These are phyloP conservation scores for Troides oblongomaculatus DNA, from an alignment of 2,888 invertebrate species.

Conservation along the genomic window DNA sequence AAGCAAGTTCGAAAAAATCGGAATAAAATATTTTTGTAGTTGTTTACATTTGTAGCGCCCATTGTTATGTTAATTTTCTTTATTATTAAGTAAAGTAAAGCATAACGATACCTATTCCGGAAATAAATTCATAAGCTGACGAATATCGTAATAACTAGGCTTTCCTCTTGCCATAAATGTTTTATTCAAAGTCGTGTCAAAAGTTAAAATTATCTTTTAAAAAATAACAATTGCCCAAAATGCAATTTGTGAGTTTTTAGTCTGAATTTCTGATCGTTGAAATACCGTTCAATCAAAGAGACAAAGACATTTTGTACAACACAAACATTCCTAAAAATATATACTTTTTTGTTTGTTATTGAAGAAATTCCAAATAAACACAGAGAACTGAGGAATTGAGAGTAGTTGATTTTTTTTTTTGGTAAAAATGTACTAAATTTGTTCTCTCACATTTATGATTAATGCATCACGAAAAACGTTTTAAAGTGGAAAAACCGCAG, in stretches of 20 bases:
- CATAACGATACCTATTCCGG: not conserved
- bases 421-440: not conserved
- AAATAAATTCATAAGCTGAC: not conserved
- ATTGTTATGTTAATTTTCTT: conserved; percentile 47
- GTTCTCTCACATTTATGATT: not conserved
- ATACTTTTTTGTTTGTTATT: not conserved
- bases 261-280: not conserved
- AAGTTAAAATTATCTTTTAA: not conserved
- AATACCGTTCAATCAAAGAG: no score
- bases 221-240: not conserved
- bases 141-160: not conserved
- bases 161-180: not conserved
- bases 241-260: not conserved
- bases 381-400: not conserved
- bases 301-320: not conserved
- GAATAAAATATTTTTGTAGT: conserved; percentile 57
- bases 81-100: conserved; percentile 8
- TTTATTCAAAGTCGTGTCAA: not conserved
- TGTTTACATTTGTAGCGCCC: conserved; percentile 60
- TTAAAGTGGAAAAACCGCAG: not conserved
- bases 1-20: conserved; percentile 58
- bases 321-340: not conserved
- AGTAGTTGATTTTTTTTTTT: not conserved
- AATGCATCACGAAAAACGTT: not conserved
- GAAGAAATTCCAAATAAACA: not conserved